Evolutionary conservation across 2,797 vertebrate species (phyloP).

Genomic region (Oryzias sinensis): DNA sequence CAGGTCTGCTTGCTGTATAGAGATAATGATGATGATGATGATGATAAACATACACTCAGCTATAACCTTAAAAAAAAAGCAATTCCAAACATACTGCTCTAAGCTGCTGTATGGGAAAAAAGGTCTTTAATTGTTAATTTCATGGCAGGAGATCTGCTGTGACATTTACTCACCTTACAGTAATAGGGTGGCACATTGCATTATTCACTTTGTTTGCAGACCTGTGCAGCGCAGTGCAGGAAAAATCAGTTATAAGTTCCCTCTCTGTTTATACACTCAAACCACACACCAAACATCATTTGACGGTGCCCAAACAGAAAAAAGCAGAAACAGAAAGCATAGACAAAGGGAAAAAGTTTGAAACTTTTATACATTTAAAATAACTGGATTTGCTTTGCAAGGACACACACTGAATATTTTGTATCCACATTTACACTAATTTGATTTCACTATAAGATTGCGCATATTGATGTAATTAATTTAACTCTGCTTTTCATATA

Average conservation of each 20-base stretch:
- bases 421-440: too few species aligned
- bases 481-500: too few species aligned
- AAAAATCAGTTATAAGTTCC: conserved; percentile 5
- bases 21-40: neutral
- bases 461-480: too few species aligned
- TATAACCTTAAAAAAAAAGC: neutral
- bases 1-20: conserved; percentile 5
- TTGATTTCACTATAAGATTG: too few species aligned
- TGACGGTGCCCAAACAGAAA: conserved; percentile 2
- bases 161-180: conserved; percentile 32
- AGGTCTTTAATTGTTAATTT: conserved; percentile 36
- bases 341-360: conserved; percentile 2
- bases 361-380: too few species aligned
- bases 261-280: conserved; percentile 4
- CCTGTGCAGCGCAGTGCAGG: conserved; percentile 2
- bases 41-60: conserved; percentile 7
- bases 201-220: conserved; percentile 37
- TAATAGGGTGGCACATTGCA: conserved; percentile 19
- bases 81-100: conserved; percentile 7
- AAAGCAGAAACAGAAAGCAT: neutral
- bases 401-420: too few species aligned
- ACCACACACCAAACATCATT: neutral
- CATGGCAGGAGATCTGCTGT: conserved; percentile 20
- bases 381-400: too few species aligned
- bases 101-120: conserved; percentile 4